Evolutionary conservation across 2,113 vertebrate species (phyloP).

Genomic region (Reinhardtius hippoglossoides): DNA sequence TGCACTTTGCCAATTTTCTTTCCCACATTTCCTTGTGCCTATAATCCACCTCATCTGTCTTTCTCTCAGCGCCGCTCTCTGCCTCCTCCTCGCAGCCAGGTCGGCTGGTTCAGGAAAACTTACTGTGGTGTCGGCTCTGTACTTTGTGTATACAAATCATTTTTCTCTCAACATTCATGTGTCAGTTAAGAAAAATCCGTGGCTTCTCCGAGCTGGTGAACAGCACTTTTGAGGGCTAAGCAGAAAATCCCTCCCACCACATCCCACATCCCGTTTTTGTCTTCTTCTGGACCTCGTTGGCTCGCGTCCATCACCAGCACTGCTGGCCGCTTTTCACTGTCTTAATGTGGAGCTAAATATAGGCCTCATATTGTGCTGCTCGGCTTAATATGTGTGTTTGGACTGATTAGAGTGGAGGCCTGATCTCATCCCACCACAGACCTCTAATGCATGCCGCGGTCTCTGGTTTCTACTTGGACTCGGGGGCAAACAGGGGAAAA

Average conservation of each 20-base stretch:
- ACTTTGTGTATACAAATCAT: constrained; percentile 14
- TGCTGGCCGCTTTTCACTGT: constrained; percentile 51
- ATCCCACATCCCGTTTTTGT: constrained; percentile 37
- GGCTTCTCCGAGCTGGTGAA: constrained; percentile 20
- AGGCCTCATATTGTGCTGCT: constrained; percentile 66
- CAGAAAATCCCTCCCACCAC: constrained; percentile 57
- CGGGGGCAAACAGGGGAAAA: constrained; percentile 55
- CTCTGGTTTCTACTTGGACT: constrained; percentile 64
- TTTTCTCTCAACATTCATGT: background rate
- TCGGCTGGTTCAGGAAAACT: constrained; percentile 26
- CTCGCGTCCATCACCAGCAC: constrained; percentile 53
- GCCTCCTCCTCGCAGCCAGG: background rate
- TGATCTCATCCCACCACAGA: constrained; percentile 76
- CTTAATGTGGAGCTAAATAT: constrained; percentile 78
- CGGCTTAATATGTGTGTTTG: constrained; percentile 67
- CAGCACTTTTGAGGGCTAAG: constrained; percentile 49
- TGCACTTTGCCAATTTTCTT: constrained; percentile 14
- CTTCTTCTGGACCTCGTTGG: constrained; percentile 60
- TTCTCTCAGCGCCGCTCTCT: background rate
- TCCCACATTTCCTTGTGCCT: constrained; percentile 2
- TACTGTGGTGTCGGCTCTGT: constrained; percentile 2
- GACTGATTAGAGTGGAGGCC: constrained; percentile 62
- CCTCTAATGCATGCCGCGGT: constrained; percentile 59
- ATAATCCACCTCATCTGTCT: constrained; percentile 17
- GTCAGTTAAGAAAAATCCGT: constrained; percentile 2